phyloP scores from a whole-genome alignment of 2,888 invertebrate species.

The Lepidonotus clava region DNA sequence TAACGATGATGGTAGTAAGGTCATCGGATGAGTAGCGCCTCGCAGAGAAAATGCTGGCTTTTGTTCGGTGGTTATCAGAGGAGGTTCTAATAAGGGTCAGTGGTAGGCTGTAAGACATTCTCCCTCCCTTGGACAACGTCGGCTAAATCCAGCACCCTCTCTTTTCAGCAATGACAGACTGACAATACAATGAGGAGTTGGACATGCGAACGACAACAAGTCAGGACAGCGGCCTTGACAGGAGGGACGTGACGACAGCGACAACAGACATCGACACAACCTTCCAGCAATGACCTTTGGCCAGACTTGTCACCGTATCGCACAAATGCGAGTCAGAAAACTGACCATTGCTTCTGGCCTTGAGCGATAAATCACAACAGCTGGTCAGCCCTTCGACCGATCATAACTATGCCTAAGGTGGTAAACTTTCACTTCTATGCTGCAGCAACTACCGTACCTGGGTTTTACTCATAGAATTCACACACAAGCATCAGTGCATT shows the following conservation, averaged over 20 bases:
- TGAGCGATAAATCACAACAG: background rate
- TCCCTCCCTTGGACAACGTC: background rate
- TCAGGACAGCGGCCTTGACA: no score
- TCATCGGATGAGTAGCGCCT: background rate
- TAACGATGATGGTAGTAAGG: no score
- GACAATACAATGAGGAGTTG: background rate
- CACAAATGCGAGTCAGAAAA: background rate
- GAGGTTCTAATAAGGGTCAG: no score
- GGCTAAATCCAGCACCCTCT: conserved; percentile 28
- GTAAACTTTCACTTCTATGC: no score
- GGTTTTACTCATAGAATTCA: no score
- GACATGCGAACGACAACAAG: background rate
- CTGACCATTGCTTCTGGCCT: background rate
- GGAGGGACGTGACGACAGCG: no score
- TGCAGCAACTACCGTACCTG: no score
- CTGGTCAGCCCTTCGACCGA: background rate
- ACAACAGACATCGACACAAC: no score
- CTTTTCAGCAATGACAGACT: background rate
- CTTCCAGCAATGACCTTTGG: background rate
- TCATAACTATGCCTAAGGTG: no score
- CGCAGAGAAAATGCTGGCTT: background rate
- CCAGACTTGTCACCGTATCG: background rate
- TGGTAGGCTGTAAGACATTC: conserved; percentile 53
- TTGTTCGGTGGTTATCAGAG: no score
- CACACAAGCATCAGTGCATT: no score